Evolutionary conservation across 2,113 vertebrate species (phyloP).

Genomic region (Ochotona princeps): DNA sequence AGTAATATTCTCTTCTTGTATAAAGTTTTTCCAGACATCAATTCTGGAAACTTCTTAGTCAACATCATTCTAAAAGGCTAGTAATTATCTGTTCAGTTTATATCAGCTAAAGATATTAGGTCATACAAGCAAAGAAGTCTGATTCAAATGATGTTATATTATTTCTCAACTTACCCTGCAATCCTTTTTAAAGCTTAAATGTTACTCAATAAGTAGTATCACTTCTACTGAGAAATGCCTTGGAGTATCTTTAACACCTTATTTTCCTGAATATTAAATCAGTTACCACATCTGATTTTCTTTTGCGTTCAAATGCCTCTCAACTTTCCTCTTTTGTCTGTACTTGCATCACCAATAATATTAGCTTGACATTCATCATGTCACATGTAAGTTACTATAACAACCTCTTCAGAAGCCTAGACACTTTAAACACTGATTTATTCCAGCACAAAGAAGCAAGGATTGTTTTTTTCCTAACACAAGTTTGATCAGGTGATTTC

Average conservation of each 20-base stretch:
- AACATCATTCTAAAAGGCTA: constrained; percentile 14
- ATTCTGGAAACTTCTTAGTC: constrained; percentile 8
- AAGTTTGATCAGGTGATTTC: neutral
- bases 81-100: constrained; percentile 4
- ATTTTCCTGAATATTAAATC: neutral
- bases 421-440: neutral
- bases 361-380: neutral
- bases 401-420: neutral
- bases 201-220: neutral
- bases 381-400: neutral
- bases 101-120: neutral
- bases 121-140: constrained; percentile 15
- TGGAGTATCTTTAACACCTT: neutral
- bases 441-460: neutral
- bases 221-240: neutral
- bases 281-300: neutral
- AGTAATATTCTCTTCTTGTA: neutral
- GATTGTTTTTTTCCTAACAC: neutral
- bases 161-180: neutral
- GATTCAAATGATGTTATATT: neutral
- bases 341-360: neutral
- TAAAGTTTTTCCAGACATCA: neutral
- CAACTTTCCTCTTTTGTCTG: neutral
- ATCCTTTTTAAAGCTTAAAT: neutral
- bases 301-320: constrained; percentile 33